phyloP scores from a whole-genome alignment of 2,797 vertebrate species.

The Xenopus petersii region DNA sequence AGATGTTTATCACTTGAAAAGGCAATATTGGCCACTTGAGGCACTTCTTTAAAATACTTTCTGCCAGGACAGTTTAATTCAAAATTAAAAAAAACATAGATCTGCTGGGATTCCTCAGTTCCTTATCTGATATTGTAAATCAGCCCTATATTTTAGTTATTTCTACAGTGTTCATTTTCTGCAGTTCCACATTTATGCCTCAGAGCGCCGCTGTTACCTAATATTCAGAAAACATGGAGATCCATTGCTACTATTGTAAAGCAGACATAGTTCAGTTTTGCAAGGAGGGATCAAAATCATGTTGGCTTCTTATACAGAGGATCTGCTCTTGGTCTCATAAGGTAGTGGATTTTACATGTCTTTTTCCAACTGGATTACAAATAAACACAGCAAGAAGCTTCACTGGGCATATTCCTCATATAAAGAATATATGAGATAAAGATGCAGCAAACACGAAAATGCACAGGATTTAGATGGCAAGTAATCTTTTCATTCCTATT shows the following conservation, averaged over 20 bases:
- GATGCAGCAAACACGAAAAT: background rate
- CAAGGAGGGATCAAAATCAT: background rate
- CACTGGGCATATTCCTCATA: background rate
- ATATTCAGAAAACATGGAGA: background rate
- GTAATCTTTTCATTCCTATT: slow-evolving; percentile 27
- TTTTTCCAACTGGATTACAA: slow-evolving; percentile 4
- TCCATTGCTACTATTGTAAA: background rate
- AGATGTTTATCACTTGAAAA: too few species aligned
- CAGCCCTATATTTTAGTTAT: too few species aligned
- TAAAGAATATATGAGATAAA: background rate
- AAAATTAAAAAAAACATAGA: too few species aligned
- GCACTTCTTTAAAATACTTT: too few species aligned
- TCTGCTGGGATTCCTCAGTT: too few species aligned
- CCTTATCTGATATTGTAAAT: too few species aligned
- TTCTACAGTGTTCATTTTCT: background rate
- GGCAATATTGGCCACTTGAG: too few species aligned
- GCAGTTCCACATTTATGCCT: slow-evolving; percentile 49
- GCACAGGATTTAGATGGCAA: slow-evolving; percentile 24
- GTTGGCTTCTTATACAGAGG: background rate
- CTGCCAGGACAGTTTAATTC: too few species aligned
- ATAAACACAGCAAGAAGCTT: background rate
- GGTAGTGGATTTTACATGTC: slow-evolving; percentile 33
- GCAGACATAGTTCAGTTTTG: background rate
- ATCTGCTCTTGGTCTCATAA: background rate
- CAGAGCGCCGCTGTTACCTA: slow-evolving; percentile 59